Evolutionary conservation across 2,888 invertebrate genomes (phyloP), one percentile per base, ranked within the genome.

Genomic region (Lumbricus terrestris): DNA sequence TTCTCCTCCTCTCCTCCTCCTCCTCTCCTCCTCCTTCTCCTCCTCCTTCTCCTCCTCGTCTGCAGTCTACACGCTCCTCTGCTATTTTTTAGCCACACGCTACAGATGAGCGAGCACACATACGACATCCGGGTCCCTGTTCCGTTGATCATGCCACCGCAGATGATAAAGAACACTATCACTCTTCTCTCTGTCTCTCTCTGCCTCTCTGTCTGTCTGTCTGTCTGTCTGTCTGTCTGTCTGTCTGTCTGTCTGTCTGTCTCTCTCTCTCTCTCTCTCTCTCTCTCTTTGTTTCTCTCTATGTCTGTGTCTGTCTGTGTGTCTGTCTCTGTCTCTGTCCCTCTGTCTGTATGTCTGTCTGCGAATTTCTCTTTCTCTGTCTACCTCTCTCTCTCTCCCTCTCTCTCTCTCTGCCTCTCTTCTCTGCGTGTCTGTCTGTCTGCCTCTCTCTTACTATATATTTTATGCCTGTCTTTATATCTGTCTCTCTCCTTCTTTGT

Each of bases 171-270:
- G 47, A 47, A 20, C 47, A 34, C n/a, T n/a, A n/a, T 38, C 11
- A 6, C 35, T 34, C 35, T 88, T 5, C 88, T 88, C 38, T 88
- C 8, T 88, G 5, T 88, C 38, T 88, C 8, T 88, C 88, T 38
- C 38, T 88, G n/a, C 33, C 38, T 88, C 38, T 88, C 88, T 88
- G 23, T 88, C 88, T 88, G 33, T 38, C 38, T 38, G 29, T 88
- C 88, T 82, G 11, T 82, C 8, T 11, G 13, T 88, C 38, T 35
- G n/a, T 37, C 88, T 88, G 23, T 37, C 6, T 88, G 13, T 37
- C 88, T 88, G 29, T 82, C 82, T 82, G 11, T 82, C 8, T 82
- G 11, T 82, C 8, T 82, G 11, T 82, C 23, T 23, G 11, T 82
- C 8, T 11, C 82, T 82, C 82, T 82, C 8, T 82, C 82, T 82